Evolutionary conservation across 2,797 vertebrate species (phyloP).

Genomic region (Neomorphus geoffroyi): DNA sequence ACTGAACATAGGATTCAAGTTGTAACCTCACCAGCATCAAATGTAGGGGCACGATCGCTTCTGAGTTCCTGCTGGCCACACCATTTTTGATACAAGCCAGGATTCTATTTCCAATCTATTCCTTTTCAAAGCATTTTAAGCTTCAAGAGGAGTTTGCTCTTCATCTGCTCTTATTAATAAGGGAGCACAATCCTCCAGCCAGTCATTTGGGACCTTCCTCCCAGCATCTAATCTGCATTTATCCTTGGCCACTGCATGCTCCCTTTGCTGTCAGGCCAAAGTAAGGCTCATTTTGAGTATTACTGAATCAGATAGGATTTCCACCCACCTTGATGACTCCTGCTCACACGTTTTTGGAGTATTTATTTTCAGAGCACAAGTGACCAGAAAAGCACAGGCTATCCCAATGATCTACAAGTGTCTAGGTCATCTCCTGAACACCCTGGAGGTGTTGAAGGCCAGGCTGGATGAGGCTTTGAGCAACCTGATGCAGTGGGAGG

Average conservation of each 20-base stretch:
- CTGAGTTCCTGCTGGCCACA: no score
- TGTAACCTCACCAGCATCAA: no score
- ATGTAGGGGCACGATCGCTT: no score
- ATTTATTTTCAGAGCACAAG: not conserved
- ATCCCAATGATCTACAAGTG: rapidly evolving
- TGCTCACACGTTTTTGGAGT: rapidly evolving
- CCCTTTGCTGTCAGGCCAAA: not conserved
- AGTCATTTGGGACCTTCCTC: not conserved
- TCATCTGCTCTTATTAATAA: not conserved
- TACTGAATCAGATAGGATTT: not conserved
- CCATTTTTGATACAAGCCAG: no score
- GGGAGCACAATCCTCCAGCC: rapidly evolving
- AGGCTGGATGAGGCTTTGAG: no score
- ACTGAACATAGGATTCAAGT: no score
- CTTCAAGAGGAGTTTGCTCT: not conserved
- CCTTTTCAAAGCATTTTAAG: not conserved
- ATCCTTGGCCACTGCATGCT: not conserved
- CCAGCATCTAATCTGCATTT: not conserved
- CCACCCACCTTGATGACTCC: not conserved
- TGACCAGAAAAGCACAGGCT: not conserved
- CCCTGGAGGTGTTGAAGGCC: no score
- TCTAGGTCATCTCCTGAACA: not conserved
- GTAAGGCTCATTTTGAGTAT: not conserved
- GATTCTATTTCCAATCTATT: not conserved
- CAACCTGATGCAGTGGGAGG: no score